Conservation (phyloP, 2,888 invertebrate species). For the Cryptus viduatorius region DNA sequence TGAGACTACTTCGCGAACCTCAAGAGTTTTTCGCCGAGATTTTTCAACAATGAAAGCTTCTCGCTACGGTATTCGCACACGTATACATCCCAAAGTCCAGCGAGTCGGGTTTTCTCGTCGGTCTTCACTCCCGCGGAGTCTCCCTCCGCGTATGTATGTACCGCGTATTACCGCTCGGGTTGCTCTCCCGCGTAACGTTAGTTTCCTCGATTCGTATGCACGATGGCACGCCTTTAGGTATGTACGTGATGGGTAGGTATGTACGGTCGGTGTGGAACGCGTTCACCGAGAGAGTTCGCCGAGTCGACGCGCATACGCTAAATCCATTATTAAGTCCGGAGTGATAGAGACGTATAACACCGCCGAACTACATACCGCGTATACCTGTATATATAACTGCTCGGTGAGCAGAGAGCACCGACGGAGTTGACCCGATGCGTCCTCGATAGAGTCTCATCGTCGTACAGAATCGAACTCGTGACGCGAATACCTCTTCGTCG, state of each 20-base stretch:
- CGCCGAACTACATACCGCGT: background rate
- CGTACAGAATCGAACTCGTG: constrained; percentile 40
- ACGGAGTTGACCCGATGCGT: constrained; percentile 26
- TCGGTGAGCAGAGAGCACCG: background rate
- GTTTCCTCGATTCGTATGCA: constrained; percentile 35
- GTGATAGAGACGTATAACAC: constrained; percentile 34
- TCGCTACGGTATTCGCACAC: background rate
- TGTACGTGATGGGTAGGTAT: constrained; percentile 32
- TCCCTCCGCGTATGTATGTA: background rate
- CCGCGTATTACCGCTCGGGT: constrained; percentile 6
- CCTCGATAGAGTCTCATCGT: constrained; percentile 18
- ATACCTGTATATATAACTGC: background rate
- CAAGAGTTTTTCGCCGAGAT: background rate
- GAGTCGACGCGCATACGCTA: constrained; percentile 37
- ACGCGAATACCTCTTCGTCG: constrained; percentile 14
- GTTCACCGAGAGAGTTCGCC: constrained; percentile 34
- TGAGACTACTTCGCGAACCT: background rate
- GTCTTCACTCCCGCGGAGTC: background rate
- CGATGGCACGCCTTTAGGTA: constrained; percentile 31
- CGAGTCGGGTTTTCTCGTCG: background rate
- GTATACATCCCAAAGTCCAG: constrained; percentile 2
- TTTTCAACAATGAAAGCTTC: constrained; percentile 13
- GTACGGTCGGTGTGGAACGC: constrained; percentile 11
- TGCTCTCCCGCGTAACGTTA: background rate
- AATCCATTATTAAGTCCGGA: constrained; percentile 49